Conservation (phyloP, 2,888 invertebrate species). For the Epinotia ramella region DNA sequence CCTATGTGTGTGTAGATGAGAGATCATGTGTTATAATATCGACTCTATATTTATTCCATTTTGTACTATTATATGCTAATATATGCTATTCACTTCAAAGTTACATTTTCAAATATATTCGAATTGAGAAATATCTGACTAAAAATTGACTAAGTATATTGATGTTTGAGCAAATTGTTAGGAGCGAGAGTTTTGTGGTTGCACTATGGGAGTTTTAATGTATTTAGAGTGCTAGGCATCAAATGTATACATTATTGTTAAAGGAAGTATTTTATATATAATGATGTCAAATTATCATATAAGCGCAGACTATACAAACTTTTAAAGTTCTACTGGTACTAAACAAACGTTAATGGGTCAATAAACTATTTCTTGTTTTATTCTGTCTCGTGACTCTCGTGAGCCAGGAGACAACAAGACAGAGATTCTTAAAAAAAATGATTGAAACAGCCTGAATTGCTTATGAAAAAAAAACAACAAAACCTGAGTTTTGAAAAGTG, state of each 20-base stretch:
- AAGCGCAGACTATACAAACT: neutral
- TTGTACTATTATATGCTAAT: slow-evolving; percentile 29
- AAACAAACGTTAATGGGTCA: neutral
- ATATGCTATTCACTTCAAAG: slow-evolving; percentile 24
- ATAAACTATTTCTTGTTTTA: neutral
- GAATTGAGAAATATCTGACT: slow-evolving; percentile 35
- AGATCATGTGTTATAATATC: slow-evolving; percentile 4
- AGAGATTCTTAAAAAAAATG: too few relatives aligned
- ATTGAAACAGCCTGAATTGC: too few relatives aligned
- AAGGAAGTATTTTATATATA: slow-evolving; percentile 15
- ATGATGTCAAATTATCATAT: slow-evolving; percentile 2
- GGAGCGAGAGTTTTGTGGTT: slow-evolving; percentile 37
- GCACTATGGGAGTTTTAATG: slow-evolving; percentile 40
- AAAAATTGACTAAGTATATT: slow-evolving; percentile 36
- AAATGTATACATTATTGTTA: slow-evolving; percentile 28
- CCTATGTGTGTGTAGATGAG: too few relatives aligned
- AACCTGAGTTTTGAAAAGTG: too few relatives aligned
- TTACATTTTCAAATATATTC: slow-evolving; percentile 39
- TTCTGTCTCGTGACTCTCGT: too few relatives aligned
- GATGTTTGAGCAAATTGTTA: slow-evolving; percentile 39
- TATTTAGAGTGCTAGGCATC: slow-evolving; percentile 34
- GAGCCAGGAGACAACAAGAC: too few relatives aligned
- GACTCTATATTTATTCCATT: slow-evolving; percentile 12
- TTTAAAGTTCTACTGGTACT: neutral
- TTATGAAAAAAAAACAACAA: too few relatives aligned